These are phyloP conservation scores for Catharus ustulatus DNA, from an alignment of 2,797 vertebrate genomes.

Conservation along the genomic window DNA sequence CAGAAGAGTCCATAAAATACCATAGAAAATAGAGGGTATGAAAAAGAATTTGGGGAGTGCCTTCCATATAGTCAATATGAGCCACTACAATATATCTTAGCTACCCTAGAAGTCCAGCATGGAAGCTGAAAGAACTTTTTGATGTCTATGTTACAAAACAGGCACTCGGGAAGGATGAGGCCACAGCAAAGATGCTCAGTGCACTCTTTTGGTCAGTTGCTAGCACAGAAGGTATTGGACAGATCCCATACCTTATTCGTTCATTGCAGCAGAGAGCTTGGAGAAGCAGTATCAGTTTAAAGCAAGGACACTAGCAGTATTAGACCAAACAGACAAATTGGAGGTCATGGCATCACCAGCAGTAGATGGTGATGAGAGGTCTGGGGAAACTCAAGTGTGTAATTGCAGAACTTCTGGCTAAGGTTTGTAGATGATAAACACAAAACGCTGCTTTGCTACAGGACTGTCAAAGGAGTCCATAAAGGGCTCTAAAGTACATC, in stretches of 20 bases:
- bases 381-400: neutral
- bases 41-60: neutral
- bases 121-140: neutral
- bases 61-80: neutral
- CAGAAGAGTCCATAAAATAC: neutral
- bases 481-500: neutral
- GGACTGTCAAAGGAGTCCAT: neutral
- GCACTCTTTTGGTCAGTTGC: neutral
- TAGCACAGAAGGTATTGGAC: neutral
- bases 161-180: neutral
- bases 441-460: neutral
- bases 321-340: neutral
- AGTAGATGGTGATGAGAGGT: neutral
- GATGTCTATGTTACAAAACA: neutral
- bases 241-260: neutral
- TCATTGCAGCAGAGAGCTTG: accelerated
- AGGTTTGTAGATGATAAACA: neutral
- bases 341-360: neutral
- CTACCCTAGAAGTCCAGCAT: neutral
- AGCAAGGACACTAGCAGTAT: neutral
- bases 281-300: neutral
- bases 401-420: neutral
- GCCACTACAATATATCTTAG: neutral
- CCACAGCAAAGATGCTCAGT: neutral
- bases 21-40: neutral